Percentiles rank a stretch among this genome's conserved stretches.
These are phyloP conservation scores for Idaea aversata DNA, from an alignment of 2,888 invertebrate genomes.

Conservation along the genomic window DNA sequence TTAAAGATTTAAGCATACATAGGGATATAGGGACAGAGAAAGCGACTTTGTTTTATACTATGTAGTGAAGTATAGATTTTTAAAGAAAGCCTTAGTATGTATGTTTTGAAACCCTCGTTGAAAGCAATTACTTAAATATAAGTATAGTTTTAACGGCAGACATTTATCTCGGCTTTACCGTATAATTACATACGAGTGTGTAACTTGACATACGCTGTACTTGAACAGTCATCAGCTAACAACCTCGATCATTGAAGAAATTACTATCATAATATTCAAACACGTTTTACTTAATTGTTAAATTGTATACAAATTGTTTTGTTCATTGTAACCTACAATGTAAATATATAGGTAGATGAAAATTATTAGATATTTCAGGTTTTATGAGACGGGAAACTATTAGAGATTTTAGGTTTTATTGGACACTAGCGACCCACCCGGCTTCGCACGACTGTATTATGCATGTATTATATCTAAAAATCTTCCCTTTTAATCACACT, in stretches of 20 bases:
- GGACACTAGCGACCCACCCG: too few species aligned
- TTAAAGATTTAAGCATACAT: too few species aligned
- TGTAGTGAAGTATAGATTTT: too few species aligned
- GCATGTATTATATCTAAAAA: too few species aligned
- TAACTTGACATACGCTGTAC: neutral
- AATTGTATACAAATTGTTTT: neutral
- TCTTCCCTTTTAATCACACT: too few species aligned
- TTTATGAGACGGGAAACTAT: too few species aligned
- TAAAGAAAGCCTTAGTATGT: neutral
- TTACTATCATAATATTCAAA: neutral
- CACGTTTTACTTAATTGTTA: neutral
- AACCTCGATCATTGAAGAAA: neutral
- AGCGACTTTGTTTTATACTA: too few species aligned
- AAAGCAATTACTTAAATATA: slow-evolving; percentile 2
- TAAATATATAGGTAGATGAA: neutral
- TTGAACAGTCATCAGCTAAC: neutral
- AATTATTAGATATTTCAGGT: neutral
- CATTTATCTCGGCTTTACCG: neutral
- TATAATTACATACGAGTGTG: neutral
- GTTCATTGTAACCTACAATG: neutral
- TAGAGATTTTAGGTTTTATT: too few species aligned
- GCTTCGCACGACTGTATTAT: too few species aligned
- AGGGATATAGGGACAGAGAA: too few species aligned
- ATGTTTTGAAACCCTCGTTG: neutral
- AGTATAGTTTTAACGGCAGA: neutral